Percentiles rank a stretch among this genome's conserved stretches.
These are phyloP conservation scores for Taenaris catops DNA, from an alignment of 2,888 invertebrate species.

Conservation along the genomic window DNA sequence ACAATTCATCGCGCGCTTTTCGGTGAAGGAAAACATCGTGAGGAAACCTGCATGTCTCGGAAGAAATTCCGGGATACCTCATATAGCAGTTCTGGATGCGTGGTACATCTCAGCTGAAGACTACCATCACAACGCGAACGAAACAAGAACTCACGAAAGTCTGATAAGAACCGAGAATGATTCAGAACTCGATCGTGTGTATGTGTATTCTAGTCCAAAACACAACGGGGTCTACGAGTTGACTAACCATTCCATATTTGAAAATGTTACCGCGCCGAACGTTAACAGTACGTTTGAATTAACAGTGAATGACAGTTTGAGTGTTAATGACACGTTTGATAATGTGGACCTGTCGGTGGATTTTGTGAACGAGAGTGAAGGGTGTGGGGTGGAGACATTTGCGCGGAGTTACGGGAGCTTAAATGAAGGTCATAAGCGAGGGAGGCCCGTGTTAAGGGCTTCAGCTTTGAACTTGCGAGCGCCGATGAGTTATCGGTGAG, in stretches of 20 bases:
- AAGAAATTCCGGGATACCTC: too few relatives aligned
- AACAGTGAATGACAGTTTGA: conserved; percentile 36
- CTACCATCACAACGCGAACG: conserved; percentile 44
- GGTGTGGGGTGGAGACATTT: conserved; percentile 51
- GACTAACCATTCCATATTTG: conserved; percentile 48
- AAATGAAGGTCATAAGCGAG: conserved; percentile 59
- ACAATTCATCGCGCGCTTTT: too few relatives aligned
- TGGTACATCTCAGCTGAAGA: conserved; percentile 70
- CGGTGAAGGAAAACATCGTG: too few relatives aligned
- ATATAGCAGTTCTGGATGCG: conserved; percentile 83
- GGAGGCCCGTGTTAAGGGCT: conserved; percentile 37
- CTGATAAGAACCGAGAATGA: conserved; percentile 57
- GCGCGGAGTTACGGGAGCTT: conserved; percentile 65
- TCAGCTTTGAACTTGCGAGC: conserved; percentile 65
- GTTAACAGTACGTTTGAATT: conserved; percentile 13
- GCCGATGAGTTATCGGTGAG: conserved; percentile 76
- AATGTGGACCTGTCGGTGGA: conserved; percentile 48
- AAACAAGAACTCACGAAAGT: conserved; percentile 32
- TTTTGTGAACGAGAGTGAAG: conserved; percentile 47
- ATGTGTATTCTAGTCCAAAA: conserved; percentile 68
- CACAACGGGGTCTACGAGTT: conserved; percentile 61
- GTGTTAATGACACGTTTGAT: conserved; percentile 37
- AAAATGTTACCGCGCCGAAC: conserved; percentile 34
- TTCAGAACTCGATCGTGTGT: conserved; percentile 59
- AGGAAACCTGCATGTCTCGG: too few relatives aligned